Conservation (phyloP, 2,797 vertebrate species). For the Cuculus canorus region DNA sequence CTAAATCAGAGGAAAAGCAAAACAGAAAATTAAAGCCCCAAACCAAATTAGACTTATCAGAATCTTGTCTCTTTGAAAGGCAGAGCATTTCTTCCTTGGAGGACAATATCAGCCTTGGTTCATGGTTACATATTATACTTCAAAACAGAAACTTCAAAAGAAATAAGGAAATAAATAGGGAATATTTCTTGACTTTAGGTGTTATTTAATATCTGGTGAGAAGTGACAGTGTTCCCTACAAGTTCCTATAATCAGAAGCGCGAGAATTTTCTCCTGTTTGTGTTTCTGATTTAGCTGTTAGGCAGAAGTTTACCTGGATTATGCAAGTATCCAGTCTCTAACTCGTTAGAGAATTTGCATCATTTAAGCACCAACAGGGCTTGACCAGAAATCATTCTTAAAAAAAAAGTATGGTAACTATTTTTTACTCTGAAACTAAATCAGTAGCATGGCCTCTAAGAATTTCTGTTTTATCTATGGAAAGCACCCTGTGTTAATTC, state of each 20-base stretch:
- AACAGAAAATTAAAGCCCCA: neutral
- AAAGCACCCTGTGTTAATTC: neutral
- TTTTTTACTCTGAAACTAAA: neutral
- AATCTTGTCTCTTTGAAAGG: neutral
- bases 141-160: neutral
- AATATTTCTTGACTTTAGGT: neutral
- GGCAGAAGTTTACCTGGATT: neutral
- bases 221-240: neutral
- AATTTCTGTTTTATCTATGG: neutral
- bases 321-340: neutral
- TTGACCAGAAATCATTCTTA: neutral
- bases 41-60: neutral
- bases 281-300: neutral
- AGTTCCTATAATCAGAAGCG: neutral
- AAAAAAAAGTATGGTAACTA: neutral
- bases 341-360: neutral
- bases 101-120: neutral
- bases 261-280: neutral
- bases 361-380: neutral
- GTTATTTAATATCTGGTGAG: neutral
- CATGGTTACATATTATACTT: neutral
- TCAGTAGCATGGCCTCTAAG: neutral
- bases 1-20: neutral
- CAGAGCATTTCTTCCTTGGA: neutral
- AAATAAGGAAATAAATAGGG: neutral